phyloP scores from a whole-genome alignment of 2,797 vertebrate genomes.

The Lacerta viridis region DNA sequence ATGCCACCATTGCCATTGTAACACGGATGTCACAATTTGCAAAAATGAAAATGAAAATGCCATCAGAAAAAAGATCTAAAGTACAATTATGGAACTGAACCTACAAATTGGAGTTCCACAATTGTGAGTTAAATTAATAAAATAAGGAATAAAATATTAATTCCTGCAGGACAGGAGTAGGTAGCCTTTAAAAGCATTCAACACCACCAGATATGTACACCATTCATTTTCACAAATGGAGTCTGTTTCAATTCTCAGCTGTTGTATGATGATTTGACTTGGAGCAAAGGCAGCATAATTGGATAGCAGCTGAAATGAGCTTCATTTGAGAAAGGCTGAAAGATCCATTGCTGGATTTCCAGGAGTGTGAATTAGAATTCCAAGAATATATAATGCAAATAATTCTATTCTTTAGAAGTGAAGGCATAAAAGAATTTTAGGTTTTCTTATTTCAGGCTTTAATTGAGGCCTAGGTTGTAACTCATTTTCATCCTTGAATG shows the following conservation, averaged over 20 bases:
- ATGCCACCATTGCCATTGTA: not conserved
- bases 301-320: conserved; percentile 82
- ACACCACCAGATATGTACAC: conserved; percentile 78
- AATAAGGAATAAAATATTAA: conserved; percentile 72
- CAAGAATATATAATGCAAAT: conserved; percentile 86
- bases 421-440: conserved; percentile 86
- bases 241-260: conserved; percentile 87
- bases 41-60: not conserved
- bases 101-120: conserved; percentile 63
- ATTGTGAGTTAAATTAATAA: conserved; percentile 78
- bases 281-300: conserved; percentile 83
- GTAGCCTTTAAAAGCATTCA: conserved; percentile 84
- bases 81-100: conserved; percentile 57
- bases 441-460: conserved; percentile 84
- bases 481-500: conserved; percentile 90
- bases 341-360: conserved; percentile 82
- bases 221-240: conserved; percentile 84
- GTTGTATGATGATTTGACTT: conserved; percentile 84
- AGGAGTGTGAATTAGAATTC: conserved; percentile 87
- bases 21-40: conserved; percentile 37
- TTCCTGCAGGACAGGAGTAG: conserved; percentile 73
- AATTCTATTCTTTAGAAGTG: conserved; percentile 86
- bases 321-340: conserved; percentile 80
- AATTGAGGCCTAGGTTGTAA: conserved; percentile 87
- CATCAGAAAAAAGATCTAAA: conserved; percentile 25